Percentiles rank a stretch among this genome's conserved stretches.
Evolutionary conservation across 1,140 invertebrate genomes (phyloP).

Genomic region (Rhyzopertha dominica): DNA sequence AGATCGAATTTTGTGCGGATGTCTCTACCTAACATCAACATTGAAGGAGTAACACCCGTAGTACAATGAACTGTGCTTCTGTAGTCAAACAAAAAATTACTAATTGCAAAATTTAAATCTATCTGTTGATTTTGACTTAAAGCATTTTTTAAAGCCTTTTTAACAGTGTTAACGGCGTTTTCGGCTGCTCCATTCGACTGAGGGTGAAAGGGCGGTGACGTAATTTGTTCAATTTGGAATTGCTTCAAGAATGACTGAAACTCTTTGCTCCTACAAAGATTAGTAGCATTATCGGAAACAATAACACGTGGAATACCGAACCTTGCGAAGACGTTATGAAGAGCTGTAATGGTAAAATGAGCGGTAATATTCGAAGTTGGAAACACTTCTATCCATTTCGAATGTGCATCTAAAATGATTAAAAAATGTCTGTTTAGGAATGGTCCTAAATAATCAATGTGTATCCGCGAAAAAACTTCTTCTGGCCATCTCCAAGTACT

Average conservation of each 20-base stretch:
- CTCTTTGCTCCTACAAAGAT: conserved; percentile 29
- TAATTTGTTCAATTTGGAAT: conserved; percentile 35
- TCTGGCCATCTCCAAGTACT: conserved; percentile 11
- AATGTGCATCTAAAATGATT: conserved; percentile 12
- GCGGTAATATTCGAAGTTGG: conserved; percentile 6
- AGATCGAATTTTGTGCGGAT: conserved; percentile 24
- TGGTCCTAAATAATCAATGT: conserved; percentile 14
- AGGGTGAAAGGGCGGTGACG: conserved; percentile 38
- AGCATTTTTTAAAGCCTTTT: conserved; percentile 38
- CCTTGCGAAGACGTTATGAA: conserved; percentile 10
- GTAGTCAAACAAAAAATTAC: conserved; percentile 27
- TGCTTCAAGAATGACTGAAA: conserved; percentile 34
- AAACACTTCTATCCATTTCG: conserved; percentile 14
- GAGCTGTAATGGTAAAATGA: conserved; percentile 1
- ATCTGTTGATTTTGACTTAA: conserved; percentile 7
- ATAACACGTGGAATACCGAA: conserved; percentile 39
- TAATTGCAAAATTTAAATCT: conserved; percentile 4
- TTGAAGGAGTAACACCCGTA: conserved; percentile 20
- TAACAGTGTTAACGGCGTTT: conserved; percentile 43
- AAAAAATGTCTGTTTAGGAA: conserved; percentile 14
- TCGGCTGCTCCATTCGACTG: conserved; percentile 43
- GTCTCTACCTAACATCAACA: conserved; percentile 24
- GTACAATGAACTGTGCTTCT: conserved; percentile 24
- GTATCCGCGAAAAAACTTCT: conserved; percentile 7
- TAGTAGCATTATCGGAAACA: conserved; percentile 38